A percentile compares a stretch with the other conserved stretches of the same genome.
Conservation (phyloP, 2,888 invertebrate genomes). For the Byasa hedistus region DNA sequence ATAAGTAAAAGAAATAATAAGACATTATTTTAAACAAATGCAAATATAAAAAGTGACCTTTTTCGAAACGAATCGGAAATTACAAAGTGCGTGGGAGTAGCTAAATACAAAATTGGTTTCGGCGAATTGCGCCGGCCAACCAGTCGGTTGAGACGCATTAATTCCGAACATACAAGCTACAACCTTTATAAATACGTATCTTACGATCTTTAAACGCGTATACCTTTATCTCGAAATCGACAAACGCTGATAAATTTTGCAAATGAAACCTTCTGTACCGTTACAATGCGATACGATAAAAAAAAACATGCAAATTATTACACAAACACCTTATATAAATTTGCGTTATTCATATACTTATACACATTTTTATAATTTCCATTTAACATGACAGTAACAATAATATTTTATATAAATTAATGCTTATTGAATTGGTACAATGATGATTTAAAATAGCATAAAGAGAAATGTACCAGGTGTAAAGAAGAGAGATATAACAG, state of each 20-base stretch:
- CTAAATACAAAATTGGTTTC: conserved; percentile 70
- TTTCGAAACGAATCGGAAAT: conserved; percentile 51
- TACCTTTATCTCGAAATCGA: conserved; percentile 14
- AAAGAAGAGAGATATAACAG: no score
- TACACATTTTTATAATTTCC: no score
- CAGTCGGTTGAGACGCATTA: conserved; percentile 58
- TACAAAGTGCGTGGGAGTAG: conserved; percentile 63
- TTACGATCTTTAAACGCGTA: conserved; percentile 20
- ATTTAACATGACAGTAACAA: no score
- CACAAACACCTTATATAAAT: no score
- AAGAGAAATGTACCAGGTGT: no score
- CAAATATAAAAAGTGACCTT: conserved; percentile 47
- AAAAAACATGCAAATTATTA: background rate
- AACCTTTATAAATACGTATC: conserved; percentile 26
- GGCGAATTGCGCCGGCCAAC: conserved; percentile 60
- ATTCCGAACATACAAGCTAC: conserved; percentile 40
- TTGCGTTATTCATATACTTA: no score
- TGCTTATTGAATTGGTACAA: no score
- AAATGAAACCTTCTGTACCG: background rate
- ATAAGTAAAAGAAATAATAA: conserved; percentile 3
- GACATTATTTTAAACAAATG: background rate
- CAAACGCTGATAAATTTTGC: conserved; percentile 11
- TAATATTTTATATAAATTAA: no score
- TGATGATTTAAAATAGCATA: no score
- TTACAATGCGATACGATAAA: background rate